phyloP scores from a whole-genome alignment of 2,888 invertebrate genomes.

The Heteromurus nitidus region DNA sequence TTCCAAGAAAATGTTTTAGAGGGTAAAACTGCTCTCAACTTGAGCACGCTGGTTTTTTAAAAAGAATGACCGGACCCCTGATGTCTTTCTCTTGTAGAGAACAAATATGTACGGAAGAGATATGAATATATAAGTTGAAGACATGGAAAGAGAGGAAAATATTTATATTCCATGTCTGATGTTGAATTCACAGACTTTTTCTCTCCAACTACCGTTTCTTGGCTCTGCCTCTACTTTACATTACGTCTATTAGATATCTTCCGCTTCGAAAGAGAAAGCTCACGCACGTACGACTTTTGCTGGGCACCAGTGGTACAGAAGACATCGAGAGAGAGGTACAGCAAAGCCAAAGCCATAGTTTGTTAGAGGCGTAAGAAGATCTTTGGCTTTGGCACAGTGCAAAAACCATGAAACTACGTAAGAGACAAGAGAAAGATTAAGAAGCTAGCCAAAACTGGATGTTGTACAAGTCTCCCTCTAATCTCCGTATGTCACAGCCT shows the following conservation, averaged over 20 bases:
- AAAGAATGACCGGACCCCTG: constrained; percentile 16
- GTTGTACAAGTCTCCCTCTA: constrained; percentile 28
- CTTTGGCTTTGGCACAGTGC: not conserved
- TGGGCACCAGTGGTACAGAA: too few species aligned
- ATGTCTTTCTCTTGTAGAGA: too few species aligned
- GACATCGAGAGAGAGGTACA: too few species aligned
- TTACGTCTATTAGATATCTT: not conserved
- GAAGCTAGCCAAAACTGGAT: constrained; percentile 1
- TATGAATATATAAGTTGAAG: too few species aligned
- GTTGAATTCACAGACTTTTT: too few species aligned
- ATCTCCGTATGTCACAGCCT: constrained; percentile 59
- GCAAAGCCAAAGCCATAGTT: too few species aligned
- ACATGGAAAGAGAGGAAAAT: too few species aligned
- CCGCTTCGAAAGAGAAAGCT: constrained; percentile 9
- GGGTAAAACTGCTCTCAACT: not conserved
- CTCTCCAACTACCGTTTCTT: not conserved
- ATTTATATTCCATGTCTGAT: too few species aligned
- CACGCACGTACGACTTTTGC: not conserved
- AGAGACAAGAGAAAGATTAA: constrained; percentile 23
- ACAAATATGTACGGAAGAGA: too few species aligned
- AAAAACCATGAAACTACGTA: not conserved
- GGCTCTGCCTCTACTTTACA: constrained; percentile 4
- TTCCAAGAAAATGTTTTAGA: not conserved
- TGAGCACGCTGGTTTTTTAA: not conserved
- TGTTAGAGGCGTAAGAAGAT: too few species aligned